Conservation (phyloP, 2,113 vertebrate species). For the Dryoscopus gambensis region DNA sequence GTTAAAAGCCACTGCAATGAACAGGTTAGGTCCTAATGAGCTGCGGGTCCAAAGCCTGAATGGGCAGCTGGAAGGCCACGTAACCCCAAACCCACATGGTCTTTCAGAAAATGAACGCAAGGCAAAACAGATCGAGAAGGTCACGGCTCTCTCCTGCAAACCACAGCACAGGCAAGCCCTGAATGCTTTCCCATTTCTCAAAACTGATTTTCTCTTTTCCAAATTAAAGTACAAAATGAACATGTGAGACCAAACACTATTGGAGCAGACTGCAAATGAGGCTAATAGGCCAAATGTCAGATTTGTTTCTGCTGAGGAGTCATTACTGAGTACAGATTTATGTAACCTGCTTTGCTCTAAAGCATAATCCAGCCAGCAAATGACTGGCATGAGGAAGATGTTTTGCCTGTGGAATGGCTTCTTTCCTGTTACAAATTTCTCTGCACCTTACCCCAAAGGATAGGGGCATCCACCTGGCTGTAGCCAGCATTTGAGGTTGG, state of each 20-base stretch:
- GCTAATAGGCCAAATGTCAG: slow-evolving; percentile 23
- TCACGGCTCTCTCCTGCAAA: neutral
- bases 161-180: neutral
- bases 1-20: neutral
- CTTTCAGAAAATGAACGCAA: neutral
- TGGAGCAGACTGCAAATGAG: neutral
- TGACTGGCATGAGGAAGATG: neutral
- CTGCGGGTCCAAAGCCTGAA: neutral
- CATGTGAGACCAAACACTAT: neutral
- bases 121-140: neutral
- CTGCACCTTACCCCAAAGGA: neutral
- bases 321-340: neutral
- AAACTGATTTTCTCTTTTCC: neutral
- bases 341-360: neutral
- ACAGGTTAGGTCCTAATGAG: neutral
- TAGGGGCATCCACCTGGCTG: neutral
- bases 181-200: neutral
- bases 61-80: neutral
- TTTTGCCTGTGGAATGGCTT: neutral
- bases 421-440: neutral
- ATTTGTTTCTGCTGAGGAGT: neutral
- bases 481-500: neutral
- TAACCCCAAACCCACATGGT: neutral
- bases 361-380: neutral
- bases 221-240: neutral